Evolutionary conservation across 2,888 invertebrate species (phyloP), one percentile per base, ranked within the genome.

Genomic region (Acleris literana): DNA sequence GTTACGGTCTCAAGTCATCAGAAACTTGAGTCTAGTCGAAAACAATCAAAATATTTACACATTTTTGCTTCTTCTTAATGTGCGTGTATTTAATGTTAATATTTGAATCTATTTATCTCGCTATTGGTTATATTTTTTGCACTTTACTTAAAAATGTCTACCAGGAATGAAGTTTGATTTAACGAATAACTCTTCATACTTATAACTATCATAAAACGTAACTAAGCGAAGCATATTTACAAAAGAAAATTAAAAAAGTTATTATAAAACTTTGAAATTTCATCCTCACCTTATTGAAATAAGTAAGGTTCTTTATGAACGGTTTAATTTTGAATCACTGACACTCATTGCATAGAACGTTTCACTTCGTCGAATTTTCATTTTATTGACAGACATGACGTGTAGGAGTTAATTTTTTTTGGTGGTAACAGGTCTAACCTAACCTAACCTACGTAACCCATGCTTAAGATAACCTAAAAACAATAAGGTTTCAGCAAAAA

Each of bases 1-100:
- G 71, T 79, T 83, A 84, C 80, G 80, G 78, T 74, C 73, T 72
- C 78, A 83, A 80, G 80, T 78, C 51, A 60, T 54, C 65, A 54
- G 48, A 69, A 77, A 81, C 81, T 78, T 81, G 77, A 77, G 73
- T 62, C 33, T 59, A 49, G 49, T 29, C 25, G 25, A 3, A 49
- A 49, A 44, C 25, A 22, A 17, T 57, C 17, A 7, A 39, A 55
- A 43, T 55, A 55, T 13, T 33, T 55, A 55, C 13, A 55, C 20
- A 33, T 18, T 33, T 13, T 54, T 33, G 51, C 51, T 16, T 51
- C 22, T 51, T 53, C 22, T 51, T 53, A 29, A 39, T 39, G 17
- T 33, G 3, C 5, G 46, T 46, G n/a, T 46, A 46, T 46, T 3
- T 17, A 13, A 25, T 6, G 16, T 29, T 53, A 5, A 49, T 13